These are phyloP conservation scores for Ochropleura plecta DNA, from an alignment of 2,888 invertebrate species.

Conservation along the genomic window DNA sequence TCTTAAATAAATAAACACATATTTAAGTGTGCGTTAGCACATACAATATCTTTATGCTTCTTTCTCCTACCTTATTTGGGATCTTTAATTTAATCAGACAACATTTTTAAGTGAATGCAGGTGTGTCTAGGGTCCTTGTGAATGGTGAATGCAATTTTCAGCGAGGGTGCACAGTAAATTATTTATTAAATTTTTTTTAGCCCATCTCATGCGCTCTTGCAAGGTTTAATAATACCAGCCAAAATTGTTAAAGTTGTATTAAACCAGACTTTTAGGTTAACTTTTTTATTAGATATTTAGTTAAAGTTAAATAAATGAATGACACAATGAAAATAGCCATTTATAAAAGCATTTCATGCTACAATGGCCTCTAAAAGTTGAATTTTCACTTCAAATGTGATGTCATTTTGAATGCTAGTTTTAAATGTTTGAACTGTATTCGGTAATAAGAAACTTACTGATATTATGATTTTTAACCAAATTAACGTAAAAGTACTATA, in stretches of 20 bases:
- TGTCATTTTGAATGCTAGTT: too few species aligned
- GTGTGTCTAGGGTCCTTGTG: too few species aligned
- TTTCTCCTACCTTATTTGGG: background rate
- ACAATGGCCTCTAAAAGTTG: too few species aligned
- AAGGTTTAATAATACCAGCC: background rate
- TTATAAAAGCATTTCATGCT: too few species aligned
- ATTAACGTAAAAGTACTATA: too few species aligned
- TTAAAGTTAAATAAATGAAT: background rate
- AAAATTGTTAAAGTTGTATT: slow-evolving; percentile 3
- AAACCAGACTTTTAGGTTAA: background rate
- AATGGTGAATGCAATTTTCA: background rate
- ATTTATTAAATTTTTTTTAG: background rate
- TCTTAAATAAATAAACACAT: background rate
- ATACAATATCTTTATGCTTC: background rate
- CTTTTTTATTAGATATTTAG: background rate
- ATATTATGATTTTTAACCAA: too few species aligned
- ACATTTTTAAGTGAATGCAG: background rate
- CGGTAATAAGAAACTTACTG: too few species aligned
- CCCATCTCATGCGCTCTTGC: slow-evolving; percentile 18
- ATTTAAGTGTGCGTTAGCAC: background rate
- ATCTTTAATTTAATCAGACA: background rate
- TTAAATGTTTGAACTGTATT: too few species aligned
- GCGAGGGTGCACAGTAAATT: background rate
- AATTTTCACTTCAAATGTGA: too few species aligned
- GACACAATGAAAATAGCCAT: background rate